Evolutionary conservation across 2,113 vertebrate genomes (phyloP).

Genomic region (Salvelinus alpinus): DNA sequence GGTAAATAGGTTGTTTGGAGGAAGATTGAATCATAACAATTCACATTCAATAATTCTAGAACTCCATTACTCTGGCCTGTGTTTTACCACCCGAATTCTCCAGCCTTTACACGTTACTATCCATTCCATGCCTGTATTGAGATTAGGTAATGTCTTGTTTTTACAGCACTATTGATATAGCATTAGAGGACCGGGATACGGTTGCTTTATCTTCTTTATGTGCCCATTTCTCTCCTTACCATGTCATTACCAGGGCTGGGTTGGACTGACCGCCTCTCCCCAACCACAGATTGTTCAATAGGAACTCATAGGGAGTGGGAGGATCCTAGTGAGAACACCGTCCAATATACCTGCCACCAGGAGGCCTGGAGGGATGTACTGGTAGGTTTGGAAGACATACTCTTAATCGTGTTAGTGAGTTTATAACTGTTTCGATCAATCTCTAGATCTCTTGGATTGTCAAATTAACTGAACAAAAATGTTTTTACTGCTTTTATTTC

Average conservation of each 20-base stretch:
- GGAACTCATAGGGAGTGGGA: slow-evolving; percentile 41
- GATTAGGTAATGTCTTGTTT: slow-evolving; percentile 57
- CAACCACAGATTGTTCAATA: slow-evolving; percentile 56
- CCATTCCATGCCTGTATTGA: slow-evolving; percentile 30
- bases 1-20: slow-evolving; percentile 40
- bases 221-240: slow-evolving; percentile 56
- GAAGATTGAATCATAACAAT: slow-evolving; percentile 61
- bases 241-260: slow-evolving; percentile 49
- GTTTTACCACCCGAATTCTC: slow-evolving; percentile 50
- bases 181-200: slow-evolving; percentile 31
- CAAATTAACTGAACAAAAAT: no score
- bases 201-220: slow-evolving; percentile 61
- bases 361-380: no score
- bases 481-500: no score
- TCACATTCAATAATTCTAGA: slow-evolving; percentile 32
- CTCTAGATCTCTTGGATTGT: no score
- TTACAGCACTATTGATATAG: slow-evolving; percentile 54
- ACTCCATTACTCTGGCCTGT: slow-evolving; percentile 47
- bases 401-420: no score
- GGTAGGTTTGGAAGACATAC: no score
- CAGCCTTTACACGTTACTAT: slow-evolving; percentile 49
- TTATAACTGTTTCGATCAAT: no score
- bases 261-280: slow-evolving; percentile 55
- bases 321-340: slow-evolving; percentile 18
- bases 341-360: no score